Base-by-base conservation (phyloP, 2,888 invertebrate species). In the Carpatolechia fugitivella region DNA sequence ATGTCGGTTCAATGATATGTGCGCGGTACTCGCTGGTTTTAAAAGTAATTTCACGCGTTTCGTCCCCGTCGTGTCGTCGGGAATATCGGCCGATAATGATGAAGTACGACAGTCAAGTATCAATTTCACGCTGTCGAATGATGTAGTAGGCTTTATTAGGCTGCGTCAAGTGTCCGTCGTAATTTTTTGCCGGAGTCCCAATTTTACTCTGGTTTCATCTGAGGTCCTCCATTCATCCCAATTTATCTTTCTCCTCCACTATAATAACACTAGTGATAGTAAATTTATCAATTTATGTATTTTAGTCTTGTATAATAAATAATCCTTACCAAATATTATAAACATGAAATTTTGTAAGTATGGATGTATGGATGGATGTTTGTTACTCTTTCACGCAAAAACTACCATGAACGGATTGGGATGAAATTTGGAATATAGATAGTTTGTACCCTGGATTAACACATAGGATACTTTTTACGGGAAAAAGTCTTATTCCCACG, bases 91-190 rank as follows among this genome's bases (percentile, higher is more conserved):
- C 10, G 38, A 58, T 52, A 48, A 49, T 54, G 54, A 31, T 56
- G 11, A 36, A 54, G 48, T 52, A 52, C 51, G 56, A 48, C 47
- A 52, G 41, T 30, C 1, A 7, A 11, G 66, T 61, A 71, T 70
- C 70, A 76, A 80, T 79, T 80, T 80, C 73, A 80, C 76, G 78
- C 72, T 70, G 76, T 77, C 77, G 66, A 69, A 68, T 70, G 67
- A 60, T 54, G 44, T 40, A 51, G 51, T 41, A 49, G 52, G 52
- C 54, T 55, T 51, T 54, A 30, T 49, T 36, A 36, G 51, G 31
- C 47, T 10, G 44, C 16, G 47, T 57, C 62, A 59, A 69, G 69
- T 65, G 63, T 65, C 62, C 55, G 62, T 61, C 65, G 64, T 68
- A 66, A 70, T 69, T 72, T 73, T 75, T 71, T 31, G 20, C n/a